phyloP scores from a whole-genome alignment of 2,113 vertebrate species.

The Saccopteryx leptura region DNA sequence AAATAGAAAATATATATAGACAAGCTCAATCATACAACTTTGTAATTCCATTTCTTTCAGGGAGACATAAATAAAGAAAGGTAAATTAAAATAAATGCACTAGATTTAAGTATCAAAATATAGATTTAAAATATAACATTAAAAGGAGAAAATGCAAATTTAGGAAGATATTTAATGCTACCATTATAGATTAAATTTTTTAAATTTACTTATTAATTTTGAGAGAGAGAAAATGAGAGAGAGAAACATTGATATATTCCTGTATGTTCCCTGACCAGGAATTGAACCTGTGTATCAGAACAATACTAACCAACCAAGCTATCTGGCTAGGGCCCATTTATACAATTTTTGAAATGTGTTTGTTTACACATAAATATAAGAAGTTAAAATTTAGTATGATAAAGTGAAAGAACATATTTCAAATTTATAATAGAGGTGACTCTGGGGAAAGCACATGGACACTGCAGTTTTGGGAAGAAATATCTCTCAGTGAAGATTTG shows the following conservation, averaged over 20 bases:
- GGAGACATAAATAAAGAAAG: background rate
- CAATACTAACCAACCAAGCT: too few species aligned
- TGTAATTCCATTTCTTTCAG: slow-evolving; percentile 47
- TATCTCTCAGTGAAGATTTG: background rate
- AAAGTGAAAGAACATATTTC: background rate
- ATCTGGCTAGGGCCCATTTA: background rate
- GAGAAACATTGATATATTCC: too few species aligned
- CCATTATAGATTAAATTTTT: background rate
- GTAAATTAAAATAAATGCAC: slow-evolving; percentile 31
- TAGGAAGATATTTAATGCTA: background rate
- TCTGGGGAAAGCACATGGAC: background rate
- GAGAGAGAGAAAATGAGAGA: too few species aligned
- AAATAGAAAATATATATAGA: too few species aligned
- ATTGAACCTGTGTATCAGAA: too few species aligned
- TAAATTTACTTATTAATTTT: too few species aligned
- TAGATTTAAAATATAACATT: slow-evolving; percentile 21
- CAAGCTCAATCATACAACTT: background rate
- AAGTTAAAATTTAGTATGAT: slow-evolving; percentile 27
- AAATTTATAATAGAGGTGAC: background rate
- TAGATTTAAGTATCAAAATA: slow-evolving; percentile 6
- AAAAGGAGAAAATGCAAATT: background rate
- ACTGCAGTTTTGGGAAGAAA: background rate
- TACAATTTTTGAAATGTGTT: background rate
- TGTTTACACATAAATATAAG: background rate
- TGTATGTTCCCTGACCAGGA: too few species aligned